phyloP scores from a whole-genome alignment of 1,140 invertebrate genomes.

The Brachionus rubens region DNA sequence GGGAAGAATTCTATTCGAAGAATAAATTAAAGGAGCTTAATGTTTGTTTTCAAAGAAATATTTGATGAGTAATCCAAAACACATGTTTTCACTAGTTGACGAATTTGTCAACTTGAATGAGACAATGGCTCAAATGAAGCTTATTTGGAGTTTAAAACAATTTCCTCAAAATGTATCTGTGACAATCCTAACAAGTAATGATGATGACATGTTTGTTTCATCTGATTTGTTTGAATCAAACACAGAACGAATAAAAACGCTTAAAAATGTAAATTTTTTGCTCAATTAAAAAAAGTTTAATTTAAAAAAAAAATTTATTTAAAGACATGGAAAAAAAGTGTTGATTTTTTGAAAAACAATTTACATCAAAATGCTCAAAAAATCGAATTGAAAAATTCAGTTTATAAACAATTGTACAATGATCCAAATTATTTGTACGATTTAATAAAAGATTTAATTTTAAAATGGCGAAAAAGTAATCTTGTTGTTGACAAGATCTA shows the following conservation, averaged over 20 bases:
- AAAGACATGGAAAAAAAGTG: constrained; percentile 17
- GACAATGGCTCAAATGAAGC: constrained; percentile 58
- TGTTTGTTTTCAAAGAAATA: constrained; percentile 54
- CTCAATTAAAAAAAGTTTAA: not conserved
- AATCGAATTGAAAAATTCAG: not conserved
- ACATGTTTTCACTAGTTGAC: constrained; percentile 58
- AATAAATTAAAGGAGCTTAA: no score
- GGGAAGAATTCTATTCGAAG: no score
- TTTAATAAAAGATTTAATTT: constrained; percentile 18
- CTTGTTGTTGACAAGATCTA: not conserved
- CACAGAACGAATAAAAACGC: constrained; percentile 43
- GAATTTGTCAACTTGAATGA: constrained; percentile 59
- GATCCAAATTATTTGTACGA: constrained; percentile 3
- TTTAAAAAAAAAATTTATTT: not conserved
- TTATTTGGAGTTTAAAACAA: constrained; percentile 51
- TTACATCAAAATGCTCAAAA: constrained; percentile 21
- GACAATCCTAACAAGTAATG: constrained; percentile 56
- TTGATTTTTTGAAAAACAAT: constrained; percentile 5
- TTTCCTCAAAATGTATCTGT: constrained; percentile 55
- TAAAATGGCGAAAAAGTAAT: constrained; percentile 15
- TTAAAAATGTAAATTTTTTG: not conserved
- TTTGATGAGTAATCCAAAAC: constrained; percentile 57
- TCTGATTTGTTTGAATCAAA: constrained; percentile 54
- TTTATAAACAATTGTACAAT: constrained; percentile 26
- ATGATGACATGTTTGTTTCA: constrained; percentile 58